Evolutionary conservation across 2,888 invertebrate species (phyloP).

Genomic region (Perithous albicinctus): DNA sequence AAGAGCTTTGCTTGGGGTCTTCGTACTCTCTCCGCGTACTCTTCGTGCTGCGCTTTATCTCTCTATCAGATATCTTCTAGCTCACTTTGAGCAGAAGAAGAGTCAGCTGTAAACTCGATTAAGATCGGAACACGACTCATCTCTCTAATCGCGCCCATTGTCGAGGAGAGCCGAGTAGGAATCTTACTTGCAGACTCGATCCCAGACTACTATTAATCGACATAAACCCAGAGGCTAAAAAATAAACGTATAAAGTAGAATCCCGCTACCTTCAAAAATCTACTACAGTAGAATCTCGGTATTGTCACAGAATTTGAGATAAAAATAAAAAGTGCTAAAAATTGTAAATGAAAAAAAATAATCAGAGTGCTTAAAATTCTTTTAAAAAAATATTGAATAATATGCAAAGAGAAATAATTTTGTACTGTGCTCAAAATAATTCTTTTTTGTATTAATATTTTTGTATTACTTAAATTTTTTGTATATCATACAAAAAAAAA

Average conservation of each 20-base stretch:
- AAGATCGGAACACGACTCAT: slow-evolving; percentile 67
- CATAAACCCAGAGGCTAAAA: neutral
- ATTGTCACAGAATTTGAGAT: no score
- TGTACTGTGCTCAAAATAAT: no score
- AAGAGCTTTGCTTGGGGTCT: slow-evolving; percentile 57
- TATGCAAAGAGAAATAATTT: no score
- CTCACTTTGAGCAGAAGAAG: slow-evolving; percentile 20
- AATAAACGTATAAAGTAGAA: neutral
- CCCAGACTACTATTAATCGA: neutral
- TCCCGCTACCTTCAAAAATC: neutral
- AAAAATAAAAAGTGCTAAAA: no score
- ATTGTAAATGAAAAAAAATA: no score
- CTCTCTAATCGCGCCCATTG: slow-evolving; percentile 64
- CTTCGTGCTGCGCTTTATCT: slow-evolving; percentile 6
- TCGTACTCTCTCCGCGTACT: slow-evolving; percentile 65
- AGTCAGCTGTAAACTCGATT: slow-evolving; percentile 63
- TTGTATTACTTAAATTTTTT: no score
- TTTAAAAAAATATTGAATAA: no score
- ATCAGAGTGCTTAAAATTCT: no score
- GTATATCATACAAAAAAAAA: no score
- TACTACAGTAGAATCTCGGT: neutral
- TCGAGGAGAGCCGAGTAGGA: slow-evolving; percentile 42
- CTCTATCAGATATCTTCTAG: slow-evolving; percentile 21
- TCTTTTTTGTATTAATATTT: no score
- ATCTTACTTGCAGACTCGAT: slow-evolving; percentile 20